phyloP scores from a whole-genome alignment of 2,797 vertebrate genomes.

The Acipenser ruthenus region DNA sequence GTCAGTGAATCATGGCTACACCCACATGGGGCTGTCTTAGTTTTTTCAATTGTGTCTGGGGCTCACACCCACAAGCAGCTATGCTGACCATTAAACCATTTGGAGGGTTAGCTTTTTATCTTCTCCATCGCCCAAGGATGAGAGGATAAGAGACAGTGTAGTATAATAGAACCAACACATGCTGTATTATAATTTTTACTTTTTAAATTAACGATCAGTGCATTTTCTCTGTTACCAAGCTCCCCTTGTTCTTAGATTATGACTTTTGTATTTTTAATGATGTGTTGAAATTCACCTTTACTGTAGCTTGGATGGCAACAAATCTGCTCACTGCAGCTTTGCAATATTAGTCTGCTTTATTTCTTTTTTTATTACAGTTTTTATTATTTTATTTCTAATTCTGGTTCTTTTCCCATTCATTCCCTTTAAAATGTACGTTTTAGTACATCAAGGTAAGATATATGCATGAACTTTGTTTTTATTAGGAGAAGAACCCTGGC shows the following conservation, averaged over 20 bases:
- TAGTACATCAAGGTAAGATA: conserved; percentile 27
- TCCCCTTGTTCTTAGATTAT: conserved; percentile 2
- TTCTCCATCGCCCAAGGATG: not conserved
- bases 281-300: too few species aligned
- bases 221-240: not conserved
- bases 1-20: too few species aligned
- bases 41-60: not conserved
- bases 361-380: too few species aligned
- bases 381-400: conserved; percentile 8
- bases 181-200: too few species aligned
- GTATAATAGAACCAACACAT: too few species aligned
- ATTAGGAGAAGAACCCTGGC: conserved; percentile 11
- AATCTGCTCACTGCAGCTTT: too few species aligned
- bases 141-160: too few species aligned
- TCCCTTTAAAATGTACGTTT: conserved; percentile 23
- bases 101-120: not conserved
- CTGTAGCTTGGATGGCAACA: too few species aligned
- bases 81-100: not conserved
- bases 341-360: too few species aligned
- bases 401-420: conserved; percentile 19
- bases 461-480: conserved; percentile 19
- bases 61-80: conserved; percentile 8
- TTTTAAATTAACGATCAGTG: too few species aligned
- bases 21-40: too few species aligned
- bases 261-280: not conserved